Conservation (phyloP, 2,113 vertebrate species). For the Lamprologus tigripictilis region DNA sequence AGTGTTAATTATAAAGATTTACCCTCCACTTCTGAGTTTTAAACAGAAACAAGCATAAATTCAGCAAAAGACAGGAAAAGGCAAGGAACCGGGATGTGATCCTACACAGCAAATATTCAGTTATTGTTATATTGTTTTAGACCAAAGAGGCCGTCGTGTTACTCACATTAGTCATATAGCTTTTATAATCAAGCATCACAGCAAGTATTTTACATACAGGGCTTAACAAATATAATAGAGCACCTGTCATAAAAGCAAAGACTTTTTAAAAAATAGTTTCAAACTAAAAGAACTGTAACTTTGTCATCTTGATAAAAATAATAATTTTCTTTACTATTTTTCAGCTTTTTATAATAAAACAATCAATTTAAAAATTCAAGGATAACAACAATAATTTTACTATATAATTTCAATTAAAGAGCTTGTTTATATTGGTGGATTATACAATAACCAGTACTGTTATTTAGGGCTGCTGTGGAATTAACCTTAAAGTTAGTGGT, state of each 20-base stretch:
- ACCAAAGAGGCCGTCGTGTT: neutral
- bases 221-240: neutral
- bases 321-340: neutral
- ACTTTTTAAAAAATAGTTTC: neutral
- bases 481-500: neutral
- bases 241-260: neutral
- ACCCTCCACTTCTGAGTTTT: neutral
- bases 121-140: neutral
- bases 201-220: neutral
- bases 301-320: neutral
- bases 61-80: neutral
- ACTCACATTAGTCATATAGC: neutral
- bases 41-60: neutral
- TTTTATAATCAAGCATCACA: neutral
- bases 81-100: neutral
- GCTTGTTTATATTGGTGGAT: neutral
- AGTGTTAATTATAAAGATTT: constrained; percentile 61
- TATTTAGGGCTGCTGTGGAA: neutral
- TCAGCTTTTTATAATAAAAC: neutral
- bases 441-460: neutral
- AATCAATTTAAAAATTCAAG: neutral
- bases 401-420: neutral
- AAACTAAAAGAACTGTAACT: neutral
- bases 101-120: neutral
- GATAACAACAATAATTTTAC: neutral